Percentiles rank a stretch among this genome's conserved stretches.
These are phyloP conservation scores for Beroe ovata DNA, from an alignment of 37 sponge, comb jelly and placozoan genomes.

Conservation along the genomic window DNA sequence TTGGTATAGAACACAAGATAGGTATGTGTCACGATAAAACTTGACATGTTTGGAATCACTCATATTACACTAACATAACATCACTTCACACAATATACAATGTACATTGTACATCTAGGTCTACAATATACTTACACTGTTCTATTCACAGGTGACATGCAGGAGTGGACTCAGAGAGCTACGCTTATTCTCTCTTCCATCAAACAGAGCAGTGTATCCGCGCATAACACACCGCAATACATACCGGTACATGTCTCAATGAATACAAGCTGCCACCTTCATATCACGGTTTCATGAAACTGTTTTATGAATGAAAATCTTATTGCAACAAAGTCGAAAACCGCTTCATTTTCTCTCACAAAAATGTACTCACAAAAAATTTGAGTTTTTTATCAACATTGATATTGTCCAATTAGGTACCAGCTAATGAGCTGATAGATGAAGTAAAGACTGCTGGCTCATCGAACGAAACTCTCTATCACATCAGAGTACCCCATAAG, in stretches of 20 bases:
- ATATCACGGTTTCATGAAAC: no score
- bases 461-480: constrained; percentile 35
- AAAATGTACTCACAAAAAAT: no score
- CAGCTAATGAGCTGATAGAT: constrained; percentile 16
- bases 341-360: no score
- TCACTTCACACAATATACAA: no score
- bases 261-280: no score
- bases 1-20: constrained; percentile 41
- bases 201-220: constrained; percentile 58
- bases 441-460: background rate
- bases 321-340: no score
- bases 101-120: no score
- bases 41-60: no score
- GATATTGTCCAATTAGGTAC: background rate
- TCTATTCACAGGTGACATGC: background rate
- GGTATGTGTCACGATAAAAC: constrained; percentile 15
- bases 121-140: no score
- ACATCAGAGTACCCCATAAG: constrained; percentile 41
- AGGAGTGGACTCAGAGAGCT: constrained; percentile 12
- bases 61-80: no score
- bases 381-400: no score
- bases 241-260: constrained; percentile 19
- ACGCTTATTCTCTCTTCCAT: constrained; percentile 26
- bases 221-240: constrained; percentile 32
- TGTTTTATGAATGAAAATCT: no score